phyloP scores from a whole-genome alignment of 1,140 invertebrate species.

The Bombus affinis region DNA sequence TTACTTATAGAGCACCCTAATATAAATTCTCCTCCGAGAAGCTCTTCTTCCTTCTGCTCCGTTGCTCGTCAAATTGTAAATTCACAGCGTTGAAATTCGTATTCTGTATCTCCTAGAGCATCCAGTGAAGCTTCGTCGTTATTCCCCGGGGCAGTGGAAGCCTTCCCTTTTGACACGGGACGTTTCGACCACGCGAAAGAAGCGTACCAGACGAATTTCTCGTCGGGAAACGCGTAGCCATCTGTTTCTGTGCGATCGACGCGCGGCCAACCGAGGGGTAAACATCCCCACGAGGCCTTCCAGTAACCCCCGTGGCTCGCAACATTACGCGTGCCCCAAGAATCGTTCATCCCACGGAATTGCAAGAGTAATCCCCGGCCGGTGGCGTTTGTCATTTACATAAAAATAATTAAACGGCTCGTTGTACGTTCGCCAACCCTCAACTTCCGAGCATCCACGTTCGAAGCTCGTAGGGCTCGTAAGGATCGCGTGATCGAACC shows the following conservation, averaged over 20 bases:
- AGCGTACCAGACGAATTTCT: slow-evolving; percentile 26
- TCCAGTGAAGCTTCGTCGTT: background rate
- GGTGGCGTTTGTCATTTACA: slow-evolving; percentile 64
- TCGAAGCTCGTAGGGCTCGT: background rate
- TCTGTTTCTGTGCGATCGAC: slow-evolving; percentile 57
- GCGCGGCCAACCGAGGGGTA: slow-evolving; percentile 46
- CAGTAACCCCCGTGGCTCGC: slow-evolving; percentile 53
- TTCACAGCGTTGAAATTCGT: background rate
- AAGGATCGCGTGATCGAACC: slow-evolving; percentile 29
- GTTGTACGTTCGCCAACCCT: slow-evolving; percentile 32
- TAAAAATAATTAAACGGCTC: slow-evolving; percentile 77
- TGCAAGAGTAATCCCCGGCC: slow-evolving; percentile 60
- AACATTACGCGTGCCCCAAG: slow-evolving; percentile 64
- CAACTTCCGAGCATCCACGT: background rate
- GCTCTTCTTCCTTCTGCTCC: background rate
- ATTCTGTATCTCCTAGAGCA: background rate
- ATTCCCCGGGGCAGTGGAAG: background rate
- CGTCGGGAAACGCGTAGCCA: slow-evolving; percentile 32
- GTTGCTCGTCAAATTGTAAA: background rate
- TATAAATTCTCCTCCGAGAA: too few species aligned
- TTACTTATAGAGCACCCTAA: too few species aligned
- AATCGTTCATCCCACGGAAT: slow-evolving; percentile 70
- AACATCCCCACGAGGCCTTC: slow-evolving; percentile 62
- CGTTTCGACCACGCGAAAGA: background rate
- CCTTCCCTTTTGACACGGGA: too few species aligned